These are phyloP conservation scores for Ploceus nigricollis DNA, from an alignment of 2,113 vertebrate genomes.

Conservation along the genomic window DNA sequence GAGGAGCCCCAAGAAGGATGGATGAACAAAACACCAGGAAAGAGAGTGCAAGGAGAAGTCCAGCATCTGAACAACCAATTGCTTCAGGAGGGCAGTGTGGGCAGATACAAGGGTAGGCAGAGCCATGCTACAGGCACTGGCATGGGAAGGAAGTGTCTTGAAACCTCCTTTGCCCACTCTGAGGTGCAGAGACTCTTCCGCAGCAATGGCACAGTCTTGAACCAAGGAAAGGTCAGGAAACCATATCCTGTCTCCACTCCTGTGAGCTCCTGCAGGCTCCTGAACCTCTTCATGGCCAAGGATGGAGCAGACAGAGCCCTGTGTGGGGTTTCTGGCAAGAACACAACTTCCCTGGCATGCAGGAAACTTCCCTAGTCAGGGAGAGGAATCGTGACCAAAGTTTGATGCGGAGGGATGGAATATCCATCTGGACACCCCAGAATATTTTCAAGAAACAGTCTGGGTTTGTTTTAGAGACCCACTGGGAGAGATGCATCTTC, in stretches of 20 bases:
- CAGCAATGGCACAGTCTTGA: rapidly evolving
- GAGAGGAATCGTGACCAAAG: rapidly evolving
- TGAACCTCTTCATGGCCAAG: background rate
- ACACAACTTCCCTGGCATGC: background rate
- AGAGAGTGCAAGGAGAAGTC: background rate
- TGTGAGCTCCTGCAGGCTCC: background rate
- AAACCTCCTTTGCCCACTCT: background rate
- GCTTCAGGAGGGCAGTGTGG: background rate
- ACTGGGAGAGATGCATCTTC: background rate
- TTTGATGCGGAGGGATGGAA: background rate
- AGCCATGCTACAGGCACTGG: rapidly evolving
- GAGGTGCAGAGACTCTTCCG: background rate
- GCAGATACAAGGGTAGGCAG: background rate
- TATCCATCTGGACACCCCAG: background rate
- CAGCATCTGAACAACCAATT: rapidly evolving
- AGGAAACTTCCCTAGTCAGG: background rate
- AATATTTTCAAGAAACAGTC: background rate
- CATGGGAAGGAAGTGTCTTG: background rate
- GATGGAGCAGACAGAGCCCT: background rate
- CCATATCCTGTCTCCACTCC: background rate
- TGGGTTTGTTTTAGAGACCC: background rate
- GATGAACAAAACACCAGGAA: background rate
- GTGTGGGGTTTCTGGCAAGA: background rate
- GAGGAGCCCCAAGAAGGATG: background rate
- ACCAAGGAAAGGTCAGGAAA: background rate